Conservation (phyloP, 2,113 vertebrate genomes). For the Jacana jacana region DNA sequence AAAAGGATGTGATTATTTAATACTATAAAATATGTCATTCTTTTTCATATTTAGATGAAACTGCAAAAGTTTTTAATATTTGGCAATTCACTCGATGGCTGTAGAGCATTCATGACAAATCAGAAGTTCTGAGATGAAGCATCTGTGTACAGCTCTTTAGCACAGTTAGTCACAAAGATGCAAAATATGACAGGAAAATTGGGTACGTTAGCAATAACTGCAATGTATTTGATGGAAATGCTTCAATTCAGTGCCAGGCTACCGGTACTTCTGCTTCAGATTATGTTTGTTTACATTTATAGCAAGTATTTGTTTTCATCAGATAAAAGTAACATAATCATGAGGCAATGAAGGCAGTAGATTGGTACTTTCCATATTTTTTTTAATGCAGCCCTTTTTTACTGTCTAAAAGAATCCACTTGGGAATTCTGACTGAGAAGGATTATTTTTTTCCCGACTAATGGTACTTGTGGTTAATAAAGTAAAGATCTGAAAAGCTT, state of each 20-base stretch:
- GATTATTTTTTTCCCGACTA: background rate
- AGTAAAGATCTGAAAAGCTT: background rate
- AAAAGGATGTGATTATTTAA: background rate
- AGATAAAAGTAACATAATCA: background rate
- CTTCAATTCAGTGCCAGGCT: background rate
- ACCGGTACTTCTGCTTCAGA: background rate
- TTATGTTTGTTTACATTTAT: background rate
- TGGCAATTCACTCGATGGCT: background rate
- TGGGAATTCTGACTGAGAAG: background rate
- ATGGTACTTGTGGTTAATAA: background rate
- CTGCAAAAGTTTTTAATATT: background rate
- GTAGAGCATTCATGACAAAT: background rate
- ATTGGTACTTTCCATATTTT: background rate
- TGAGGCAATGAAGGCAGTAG: background rate
- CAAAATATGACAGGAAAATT: background rate
- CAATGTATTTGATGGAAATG: background rate
- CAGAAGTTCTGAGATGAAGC: conserved; percentile 10
- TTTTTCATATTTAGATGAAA: background rate
- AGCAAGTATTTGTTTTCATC: background rate
- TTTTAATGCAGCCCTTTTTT: background rate
- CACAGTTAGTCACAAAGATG: background rate
- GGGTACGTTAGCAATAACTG: background rate
- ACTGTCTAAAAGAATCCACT: background rate
- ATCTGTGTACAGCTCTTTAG: background rate
- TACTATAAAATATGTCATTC: background rate